phyloP scores from a whole-genome alignment of 2,888 invertebrate genomes.

The Atherix ibis region DNA sequence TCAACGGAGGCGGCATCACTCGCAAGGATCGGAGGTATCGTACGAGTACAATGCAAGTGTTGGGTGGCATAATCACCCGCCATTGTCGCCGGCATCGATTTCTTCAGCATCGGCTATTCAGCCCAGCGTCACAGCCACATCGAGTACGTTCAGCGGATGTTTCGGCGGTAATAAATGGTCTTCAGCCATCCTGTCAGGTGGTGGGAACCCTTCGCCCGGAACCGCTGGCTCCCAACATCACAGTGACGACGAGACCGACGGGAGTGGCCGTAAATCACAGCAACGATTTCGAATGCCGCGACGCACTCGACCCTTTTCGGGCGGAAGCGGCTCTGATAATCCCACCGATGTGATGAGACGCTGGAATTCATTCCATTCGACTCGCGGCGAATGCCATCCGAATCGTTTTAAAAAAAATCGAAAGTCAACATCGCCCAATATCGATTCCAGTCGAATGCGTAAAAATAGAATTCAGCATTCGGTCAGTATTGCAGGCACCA shows the following conservation, averaged over 20 bases:
- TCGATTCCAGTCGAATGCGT: slow-evolving; percentile 6
- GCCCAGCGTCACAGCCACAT: too few species aligned
- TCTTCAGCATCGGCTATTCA: neutral
- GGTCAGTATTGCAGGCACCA: too few species aligned
- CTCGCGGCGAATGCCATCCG: slow-evolving; percentile 15
- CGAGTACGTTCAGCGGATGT: slow-evolving; percentile 5
- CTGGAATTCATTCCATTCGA: slow-evolving; percentile 16
- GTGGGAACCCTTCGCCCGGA: neutral
- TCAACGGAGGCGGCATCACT: slow-evolving; percentile 8
- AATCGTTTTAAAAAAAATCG: slow-evolving; percentile 14
- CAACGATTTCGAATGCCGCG: neutral
- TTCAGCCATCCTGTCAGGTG: slow-evolving; percentile 2
- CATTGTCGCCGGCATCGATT: neutral
- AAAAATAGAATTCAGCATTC: too few species aligned
- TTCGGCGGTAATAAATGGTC: slow-evolving; percentile 8
- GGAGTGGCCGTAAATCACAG: neutral
- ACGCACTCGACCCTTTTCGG: slow-evolving; percentile 1
- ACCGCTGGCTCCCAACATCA: too few species aligned
- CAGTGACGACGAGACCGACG: neutral
- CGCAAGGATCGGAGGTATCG: slow-evolving; percentile 8
- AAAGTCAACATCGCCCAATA: slow-evolving; percentile 12
- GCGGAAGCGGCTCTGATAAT: neutral
- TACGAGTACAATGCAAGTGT: slow-evolving; percentile 5
- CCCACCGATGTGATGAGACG: slow-evolving; percentile 8
- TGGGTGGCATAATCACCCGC: neutral